Conservation (phyloP, 2,113 vertebrate species). For the Cettia cetti region DNA sequence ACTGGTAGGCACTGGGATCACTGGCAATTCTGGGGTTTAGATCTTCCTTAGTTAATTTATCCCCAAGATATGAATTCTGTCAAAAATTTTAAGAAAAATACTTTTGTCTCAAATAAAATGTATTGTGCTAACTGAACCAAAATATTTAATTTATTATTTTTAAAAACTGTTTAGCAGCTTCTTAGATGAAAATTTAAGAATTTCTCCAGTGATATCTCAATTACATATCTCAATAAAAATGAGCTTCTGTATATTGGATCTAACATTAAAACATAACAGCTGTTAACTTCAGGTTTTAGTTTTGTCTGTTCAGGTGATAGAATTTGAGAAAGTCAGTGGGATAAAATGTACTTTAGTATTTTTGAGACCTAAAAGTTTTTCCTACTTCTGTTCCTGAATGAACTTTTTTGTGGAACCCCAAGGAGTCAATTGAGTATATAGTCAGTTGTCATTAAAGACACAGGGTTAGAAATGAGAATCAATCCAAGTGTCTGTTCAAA, state of each 20-base stretch:
- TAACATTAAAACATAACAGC: neutral
- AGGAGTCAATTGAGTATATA: neutral
- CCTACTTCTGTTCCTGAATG: neutral
- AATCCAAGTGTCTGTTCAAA: neutral
- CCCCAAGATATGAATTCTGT: neutral
- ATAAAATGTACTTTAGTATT: neutral
- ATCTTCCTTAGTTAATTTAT: neutral
- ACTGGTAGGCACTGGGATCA: neutral
- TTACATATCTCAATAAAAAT: neutral
- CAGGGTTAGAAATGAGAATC: neutral
- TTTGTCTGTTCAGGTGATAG: neutral
- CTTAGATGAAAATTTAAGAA: neutral
- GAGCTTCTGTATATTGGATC: neutral
- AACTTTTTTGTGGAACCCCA: neutral
- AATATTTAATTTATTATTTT: neutral
- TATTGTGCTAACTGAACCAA: neutral
- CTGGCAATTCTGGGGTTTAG: neutral
- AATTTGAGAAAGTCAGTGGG: neutral
- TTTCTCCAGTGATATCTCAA: neutral
- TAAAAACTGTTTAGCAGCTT: neutral
- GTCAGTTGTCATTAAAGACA: neutral
- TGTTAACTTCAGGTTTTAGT: neutral
- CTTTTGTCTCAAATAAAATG: neutral
- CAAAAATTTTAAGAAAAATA: neutral
- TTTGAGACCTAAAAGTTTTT: neutral